Conservation (phyloP, 2,797 vertebrate species). For the Danio kyathit region DNA sequence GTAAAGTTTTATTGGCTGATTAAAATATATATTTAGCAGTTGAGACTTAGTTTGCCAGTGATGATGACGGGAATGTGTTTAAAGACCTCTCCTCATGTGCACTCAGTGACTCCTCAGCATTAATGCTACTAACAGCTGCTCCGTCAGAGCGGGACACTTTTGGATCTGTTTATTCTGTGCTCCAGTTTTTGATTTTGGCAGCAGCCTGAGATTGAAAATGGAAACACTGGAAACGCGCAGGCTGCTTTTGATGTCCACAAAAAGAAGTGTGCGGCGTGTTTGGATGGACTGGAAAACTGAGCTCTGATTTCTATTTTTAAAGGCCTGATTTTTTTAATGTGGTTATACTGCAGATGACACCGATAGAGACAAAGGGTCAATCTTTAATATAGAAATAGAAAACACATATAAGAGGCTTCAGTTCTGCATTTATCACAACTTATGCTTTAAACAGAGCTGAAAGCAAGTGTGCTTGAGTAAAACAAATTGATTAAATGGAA, state of each 20-base stretch:
- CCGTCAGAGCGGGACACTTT: slow-evolving; percentile 20
- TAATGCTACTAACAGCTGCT: slow-evolving; percentile 1
- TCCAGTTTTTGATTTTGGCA: slow-evolving; percentile 85
- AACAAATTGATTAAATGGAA: not conserved
- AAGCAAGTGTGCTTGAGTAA: not conserved
- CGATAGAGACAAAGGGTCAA: not conserved
- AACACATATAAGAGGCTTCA: not conserved
- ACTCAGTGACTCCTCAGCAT: not conserved
- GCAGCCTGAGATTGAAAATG: slow-evolving; percentile 80
- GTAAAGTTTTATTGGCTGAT: no score
- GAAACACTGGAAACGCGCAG: slow-evolving; percentile 84
- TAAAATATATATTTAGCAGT: no score
- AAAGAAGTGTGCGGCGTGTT: slow-evolving; percentile 53
- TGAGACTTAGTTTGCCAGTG: no score
- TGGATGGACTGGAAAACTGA: slow-evolving; percentile 17
- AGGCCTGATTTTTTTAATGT: slow-evolving; percentile 52
- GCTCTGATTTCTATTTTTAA: slow-evolving; percentile 91
- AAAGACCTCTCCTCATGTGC: not conserved
- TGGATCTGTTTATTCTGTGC: slow-evolving; percentile 62
- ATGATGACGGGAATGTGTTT: no score
- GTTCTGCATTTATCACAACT: not conserved
- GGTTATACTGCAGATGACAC: slow-evolving; percentile 12
- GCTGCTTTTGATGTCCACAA: slow-evolving; percentile 84
- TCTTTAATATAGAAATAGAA: slow-evolving; percentile 4
- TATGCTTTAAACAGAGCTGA: not conserved